Percentiles rank a stretch among this genome's conserved stretches.
These are phyloP conservation scores for Himalopsyche anomala DNA, from an alignment of 2,888 invertebrate species.

Conservation along the genomic window DNA sequence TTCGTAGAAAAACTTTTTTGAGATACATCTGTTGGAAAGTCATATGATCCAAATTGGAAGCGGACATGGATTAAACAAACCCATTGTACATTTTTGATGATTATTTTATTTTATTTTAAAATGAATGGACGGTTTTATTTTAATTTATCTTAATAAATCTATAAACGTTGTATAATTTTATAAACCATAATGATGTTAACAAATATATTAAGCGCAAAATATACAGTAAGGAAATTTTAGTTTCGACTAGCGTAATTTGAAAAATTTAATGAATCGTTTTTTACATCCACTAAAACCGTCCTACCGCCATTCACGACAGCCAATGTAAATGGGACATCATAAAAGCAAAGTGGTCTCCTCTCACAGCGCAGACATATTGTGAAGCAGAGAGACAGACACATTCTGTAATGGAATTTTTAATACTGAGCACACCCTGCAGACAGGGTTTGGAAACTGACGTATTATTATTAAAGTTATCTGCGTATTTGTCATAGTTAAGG, in stretches of 20 bases:
- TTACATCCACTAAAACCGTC: neutral
- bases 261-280: slow-evolving; percentile 4
- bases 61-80: too few species aligned
- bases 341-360: slow-evolving; percentile 53
- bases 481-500: too few species aligned
- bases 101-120: too few species aligned
- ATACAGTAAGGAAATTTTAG: neutral
- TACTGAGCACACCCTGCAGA: slow-evolving; percentile 34
- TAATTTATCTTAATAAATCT: too few species aligned
- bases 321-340: slow-evolving; percentile 57
- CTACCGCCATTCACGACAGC: slow-evolving; percentile 26
- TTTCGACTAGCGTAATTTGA: neutral
- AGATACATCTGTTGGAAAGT: too few species aligned
- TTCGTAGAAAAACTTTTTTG: too few species aligned
- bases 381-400: slow-evolving; percentile 51
- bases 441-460: slow-evolving; percentile 43
- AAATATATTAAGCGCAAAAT: neutral
- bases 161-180: too few species aligned
- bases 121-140: too few species aligned
- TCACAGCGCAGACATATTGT: slow-evolving; percentile 53
- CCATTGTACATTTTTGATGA: too few species aligned
- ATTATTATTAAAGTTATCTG: neutral
- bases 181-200: too few species aligned
- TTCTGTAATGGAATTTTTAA: slow-evolving; percentile 59
- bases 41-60: too few species aligned